These are phyloP conservation scores for Drosophila pectinifera DNA, from an alignment of 1,140 invertebrate genomes.

Conservation along the genomic window DNA sequence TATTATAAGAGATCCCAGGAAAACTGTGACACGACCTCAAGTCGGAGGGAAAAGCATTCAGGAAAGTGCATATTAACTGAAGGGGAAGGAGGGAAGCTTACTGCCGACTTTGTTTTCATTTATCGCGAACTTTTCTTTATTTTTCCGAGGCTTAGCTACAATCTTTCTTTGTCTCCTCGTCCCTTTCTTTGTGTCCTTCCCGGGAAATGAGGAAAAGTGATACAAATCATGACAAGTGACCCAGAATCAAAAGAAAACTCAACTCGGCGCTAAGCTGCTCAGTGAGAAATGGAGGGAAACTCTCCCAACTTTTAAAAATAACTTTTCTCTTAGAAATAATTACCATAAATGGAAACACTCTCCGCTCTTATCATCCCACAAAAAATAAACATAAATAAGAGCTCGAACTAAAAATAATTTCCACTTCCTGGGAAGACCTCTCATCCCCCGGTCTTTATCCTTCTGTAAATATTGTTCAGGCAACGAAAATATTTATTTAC, in stretches of 20 bases:
- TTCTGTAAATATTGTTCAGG: slow-evolving; percentile 15
- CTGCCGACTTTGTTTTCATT: slow-evolving; percentile 47
- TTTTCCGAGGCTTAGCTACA: slow-evolving; percentile 19
- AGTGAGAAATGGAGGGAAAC: not conserved
- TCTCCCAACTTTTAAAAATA: not conserved
- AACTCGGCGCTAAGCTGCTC: slow-evolving; percentile 24
- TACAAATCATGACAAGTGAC: slow-evolving; percentile 40
- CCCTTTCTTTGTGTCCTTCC: not conserved
- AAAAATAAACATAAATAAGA: slow-evolving; percentile 12
- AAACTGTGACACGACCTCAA: slow-evolving; percentile 53
- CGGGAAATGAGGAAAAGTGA: slow-evolving; percentile 12
- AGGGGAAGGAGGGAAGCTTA: not conserved
- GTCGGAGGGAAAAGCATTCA: slow-evolving; percentile 19
- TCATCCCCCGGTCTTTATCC: not conserved
- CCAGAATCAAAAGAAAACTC: slow-evolving; percentile 24
- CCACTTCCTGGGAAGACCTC: not conserved
- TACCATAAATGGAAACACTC: not conserved
- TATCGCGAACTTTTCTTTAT: slow-evolving; percentile 45
- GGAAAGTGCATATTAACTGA: slow-evolving; percentile 25
- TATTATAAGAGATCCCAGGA: slow-evolving; percentile 2
- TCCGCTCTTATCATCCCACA: not conserved
- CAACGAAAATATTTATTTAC: slow-evolving; percentile 28
- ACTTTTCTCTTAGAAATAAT: not conserved
- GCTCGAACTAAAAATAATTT: slow-evolving; percentile 6
- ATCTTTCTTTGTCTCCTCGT: slow-evolving; percentile 12